Conservation (phyloP, 2,888 invertebrate species). For the Timema cristinae region DNA sequence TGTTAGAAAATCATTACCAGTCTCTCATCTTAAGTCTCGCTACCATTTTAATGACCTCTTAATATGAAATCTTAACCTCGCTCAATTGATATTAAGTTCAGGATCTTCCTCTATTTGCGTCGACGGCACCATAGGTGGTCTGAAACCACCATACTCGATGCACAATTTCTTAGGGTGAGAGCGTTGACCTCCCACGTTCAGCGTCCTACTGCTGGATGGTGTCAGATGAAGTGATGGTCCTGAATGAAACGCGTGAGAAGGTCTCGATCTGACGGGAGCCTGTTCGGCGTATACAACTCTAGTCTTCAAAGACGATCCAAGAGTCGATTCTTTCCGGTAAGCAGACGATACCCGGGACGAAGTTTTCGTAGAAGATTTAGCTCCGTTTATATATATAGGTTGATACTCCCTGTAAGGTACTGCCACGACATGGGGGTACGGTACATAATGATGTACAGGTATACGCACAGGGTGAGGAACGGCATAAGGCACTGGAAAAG, state of each 20-base stretch:
- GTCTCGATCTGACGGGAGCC: conserved; percentile 17
- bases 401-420: conserved; percentile 28
- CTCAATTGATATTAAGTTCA: background rate
- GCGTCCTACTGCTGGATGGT: background rate
- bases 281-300: background rate
- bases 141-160: conserved; percentile 72
- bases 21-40: no score
- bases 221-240: background rate
- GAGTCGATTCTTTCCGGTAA: background rate
- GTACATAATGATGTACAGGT: conserved; percentile 34
- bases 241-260: conserved; percentile 23
- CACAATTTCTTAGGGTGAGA: conserved; percentile 53
- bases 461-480: conserved; percentile 34
- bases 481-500: conserved; percentile 40
- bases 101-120: conserved; percentile 68
- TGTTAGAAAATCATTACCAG: no score
- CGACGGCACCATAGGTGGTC: conserved; percentile 76
- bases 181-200: conserved; percentile 12
- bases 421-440: conserved; percentile 37
- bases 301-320: background rate
- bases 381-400: conserved; percentile 33
- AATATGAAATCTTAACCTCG: no score
- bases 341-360: background rate
- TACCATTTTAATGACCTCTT: no score
- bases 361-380: conserved; percentile 14